A percentile compares a stretch with the other conserved stretches of the same genome.
phyloP scores from a whole-genome alignment of 2,113 vertebrate genomes.

The Chloropsis hardwickii region DNA sequence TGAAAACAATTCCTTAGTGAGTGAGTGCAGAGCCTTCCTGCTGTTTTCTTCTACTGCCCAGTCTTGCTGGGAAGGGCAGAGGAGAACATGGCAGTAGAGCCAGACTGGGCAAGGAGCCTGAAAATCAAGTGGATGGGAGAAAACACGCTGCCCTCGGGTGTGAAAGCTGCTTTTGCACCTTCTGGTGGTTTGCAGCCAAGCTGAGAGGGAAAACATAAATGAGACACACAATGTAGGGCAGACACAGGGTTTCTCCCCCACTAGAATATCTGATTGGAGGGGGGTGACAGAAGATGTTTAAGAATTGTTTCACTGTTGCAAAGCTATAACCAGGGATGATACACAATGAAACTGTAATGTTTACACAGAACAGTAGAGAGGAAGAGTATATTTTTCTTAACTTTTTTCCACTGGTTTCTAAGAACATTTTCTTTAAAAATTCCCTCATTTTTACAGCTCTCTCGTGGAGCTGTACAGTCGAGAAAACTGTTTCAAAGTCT shows the following conservation, averaged over 20 bases:
- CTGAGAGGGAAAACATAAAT: background rate
- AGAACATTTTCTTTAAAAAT: background rate
- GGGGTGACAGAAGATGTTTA: background rate
- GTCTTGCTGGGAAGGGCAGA: background rate
- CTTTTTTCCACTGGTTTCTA: background rate
- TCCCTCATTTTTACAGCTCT: too few species aligned
- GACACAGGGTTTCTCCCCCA: background rate
- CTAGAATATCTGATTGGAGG: background rate
- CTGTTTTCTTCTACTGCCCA: background rate
- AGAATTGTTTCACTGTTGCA: background rate
- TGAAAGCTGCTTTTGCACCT: background rate
- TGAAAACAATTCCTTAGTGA: background rate
- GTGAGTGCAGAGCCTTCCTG: background rate
- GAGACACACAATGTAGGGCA: background rate
- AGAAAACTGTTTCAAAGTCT: background rate
- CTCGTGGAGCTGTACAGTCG: background rate
- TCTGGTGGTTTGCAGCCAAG: slow-evolving; percentile 23
- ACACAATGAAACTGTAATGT: background rate
- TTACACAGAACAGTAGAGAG: background rate
- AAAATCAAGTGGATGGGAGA: background rate
- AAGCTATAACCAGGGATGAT: background rate
- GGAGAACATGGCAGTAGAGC: background rate
- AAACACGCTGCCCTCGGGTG: background rate
- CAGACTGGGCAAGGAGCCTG: background rate
- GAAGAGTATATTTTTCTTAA: background rate